Base-by-base conservation (phyloP, 2,888 invertebrate species). In the Drosophila rubida region DNA sequence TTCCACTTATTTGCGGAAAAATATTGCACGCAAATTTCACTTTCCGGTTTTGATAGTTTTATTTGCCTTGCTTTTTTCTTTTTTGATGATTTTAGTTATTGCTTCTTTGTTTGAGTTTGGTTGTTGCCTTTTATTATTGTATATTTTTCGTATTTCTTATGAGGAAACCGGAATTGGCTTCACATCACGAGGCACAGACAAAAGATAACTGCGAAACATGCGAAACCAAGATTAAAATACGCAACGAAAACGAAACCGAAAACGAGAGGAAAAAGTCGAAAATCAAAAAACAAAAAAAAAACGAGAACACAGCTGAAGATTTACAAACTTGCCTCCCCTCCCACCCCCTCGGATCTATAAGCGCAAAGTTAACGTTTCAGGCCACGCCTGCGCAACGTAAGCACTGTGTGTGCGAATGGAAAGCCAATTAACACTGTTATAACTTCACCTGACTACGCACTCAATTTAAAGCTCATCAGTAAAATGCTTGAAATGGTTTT, bases 131-230 rank as follows among this genome's bases (percentile, higher is more conserved):
- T 49, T 39, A 6, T 62, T 57, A 30, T 53, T 53, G 14, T 25
- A 14, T 27, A 22, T 46, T 60, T 59, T 55, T 66, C 37, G 16
- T 49, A 16, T 58, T 35, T 59, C 37, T 41, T 45, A 35, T 61
- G 32, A 59, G 32, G 48, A 88, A 82, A 82, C 88, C 87, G 88
- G 87, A 83, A 80, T 82, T 54, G 27, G 39, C 55, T 59, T 58
- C 68, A 68, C 50, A 69, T 75, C 63, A 75, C 69, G 55, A 75
- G 61, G 50, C 50, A 48, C 51, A 39, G 41, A 67, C 45, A 64
- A 66, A 44, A 50, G 44, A 32, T 50, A 60, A 48, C 51, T 41
- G 48, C 58, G 4, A 55, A 65, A 64, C 51, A 64, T 84, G 70
- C 75, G 64, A 86, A 79, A 72, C 74, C 49, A 46, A 58, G 67